Base-by-base conservation (phyloP, 2,888 invertebrate species). In the Myopa tessellatipennis region DNA sequence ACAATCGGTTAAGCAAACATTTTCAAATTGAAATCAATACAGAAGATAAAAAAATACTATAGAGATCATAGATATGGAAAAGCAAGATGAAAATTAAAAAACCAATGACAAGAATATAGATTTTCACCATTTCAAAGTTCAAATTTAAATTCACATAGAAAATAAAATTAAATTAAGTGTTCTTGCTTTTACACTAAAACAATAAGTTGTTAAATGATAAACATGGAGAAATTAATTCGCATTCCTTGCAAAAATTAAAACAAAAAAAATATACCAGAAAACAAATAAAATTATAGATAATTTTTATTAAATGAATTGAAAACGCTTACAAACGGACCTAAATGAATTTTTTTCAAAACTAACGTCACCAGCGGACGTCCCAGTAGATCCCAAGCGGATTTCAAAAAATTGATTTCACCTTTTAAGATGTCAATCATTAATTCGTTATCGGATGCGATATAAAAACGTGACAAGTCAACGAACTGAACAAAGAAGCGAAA, bases 401-500 rank as follows among this genome's bases (percentile, higher is more conserved):
- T 98, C 92, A 98, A 94, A 93, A 98, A 98, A 92, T 97, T 95
- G 88, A 98, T 95, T 92, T 98, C 98, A 85, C 96, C 96, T 92
- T 97, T 97, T 91, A 98, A 95, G 90, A 96, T 96, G 92, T 99
- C 98, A 89, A 98, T 95, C 94, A 98, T 95, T 91, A 99, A 93
- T 90, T 98, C 97, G 91, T 96, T 96, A 92, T 99, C 99, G 89
- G 97, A 96, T 89, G 98, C 98, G 90, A 98, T 95, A 94, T 99
- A 99, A 94, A 98, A 98, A 90, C 96, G 95, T 89, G 95, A 95
- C 92, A 95, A 95, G 92, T 99, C 99, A 92, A 97, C 96, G 92
- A 98, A 96, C 98, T 99, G 45, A 92, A 83, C 85, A 87, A 88
- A 90, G 79, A 80, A 36, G 18, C n/a, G 7, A 38, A 40, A 10